Base-by-base conservation (phyloP, 2,113 vertebrate species). In the Agelaius tricolor region DNA sequence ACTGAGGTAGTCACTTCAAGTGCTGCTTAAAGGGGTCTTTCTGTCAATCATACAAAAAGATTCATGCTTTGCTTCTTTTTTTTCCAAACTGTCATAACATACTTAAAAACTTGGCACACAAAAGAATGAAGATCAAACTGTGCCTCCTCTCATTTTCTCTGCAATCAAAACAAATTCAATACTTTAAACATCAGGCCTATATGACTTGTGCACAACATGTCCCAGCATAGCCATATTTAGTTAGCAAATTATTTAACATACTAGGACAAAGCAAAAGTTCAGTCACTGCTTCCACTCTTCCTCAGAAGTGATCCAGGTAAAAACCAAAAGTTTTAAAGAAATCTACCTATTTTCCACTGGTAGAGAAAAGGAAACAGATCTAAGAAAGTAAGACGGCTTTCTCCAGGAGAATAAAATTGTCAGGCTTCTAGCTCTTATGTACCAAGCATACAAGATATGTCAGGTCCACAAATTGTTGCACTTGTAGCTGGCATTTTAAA, bases 21-120 rank as follows among this genome's bases (percentile, higher is more conserved):
- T 74, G 77, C 79, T 71, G 90, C 49, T 84, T 51, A 66, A 78
- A 86, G 68, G 67, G 31, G 13, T 59, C 77, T 90, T 93, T 69
- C 77, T 91, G 63, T 74, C 92, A 94, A 55, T 89, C 80, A 96
- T n/a, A 65, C 11, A 41, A 51, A 71, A 93, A 87, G 44, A 89
- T 78, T 75, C 39, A 52, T 35, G 11, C 18, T 89, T 72, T 75
- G 49, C 15, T 26, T 18, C 11, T 62, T 76, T 89, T 85, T 43
- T 52, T 28, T 43, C n/a, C 90, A 16, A 79, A 68, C 13, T 61
- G 84, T 95, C 84, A 89, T 41, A 96, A 95, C 4, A 21, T 63
- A 74, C 46, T 83, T 59, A 57, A 86, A 78, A 88, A 80, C 17
- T 54, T 71, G 58, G 51, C 75, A 88, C 24, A 96, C 44, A 77